Conservation (phyloP, 2,888 invertebrate species). For the Palloptera scutellata region DNA sequence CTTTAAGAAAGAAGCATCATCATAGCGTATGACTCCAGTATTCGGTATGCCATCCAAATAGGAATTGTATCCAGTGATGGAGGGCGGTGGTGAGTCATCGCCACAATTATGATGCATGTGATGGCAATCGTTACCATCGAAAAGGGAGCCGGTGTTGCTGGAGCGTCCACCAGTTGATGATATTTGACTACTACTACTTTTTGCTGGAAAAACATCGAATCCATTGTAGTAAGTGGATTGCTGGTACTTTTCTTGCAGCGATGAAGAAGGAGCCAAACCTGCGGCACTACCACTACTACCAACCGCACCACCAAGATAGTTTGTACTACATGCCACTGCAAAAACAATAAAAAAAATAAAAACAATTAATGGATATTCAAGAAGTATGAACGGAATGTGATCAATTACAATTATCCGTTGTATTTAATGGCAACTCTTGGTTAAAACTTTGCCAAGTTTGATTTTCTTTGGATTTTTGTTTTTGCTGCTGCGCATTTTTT, state of each 20-base stretch:
- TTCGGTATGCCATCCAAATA: constrained; percentile 63
- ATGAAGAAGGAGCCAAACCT: constrained; percentile 32
- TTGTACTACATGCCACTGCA: constrained; percentile 34
- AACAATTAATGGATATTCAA: not conserved
- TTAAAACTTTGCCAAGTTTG: constrained; percentile 14
- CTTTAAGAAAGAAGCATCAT: constrained; percentile 62
- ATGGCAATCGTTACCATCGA: constrained; percentile 51
- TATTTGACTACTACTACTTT: constrained; percentile 38
- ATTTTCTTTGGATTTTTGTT: constrained; percentile 59
- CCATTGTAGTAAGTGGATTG: constrained; percentile 62
- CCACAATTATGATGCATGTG: constrained; percentile 62
- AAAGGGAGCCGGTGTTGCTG: constrained; percentile 44
- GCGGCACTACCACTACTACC: constrained; percentile 22
- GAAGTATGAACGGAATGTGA: too few relatives aligned
- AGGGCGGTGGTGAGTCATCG: constrained; percentile 62
- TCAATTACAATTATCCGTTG: too few relatives aligned
- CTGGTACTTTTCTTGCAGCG: constrained; percentile 58
- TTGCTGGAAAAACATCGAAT: constrained; percentile 56
- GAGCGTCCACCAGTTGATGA: constrained; percentile 34
- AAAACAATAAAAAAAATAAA: constrained; percentile 2
- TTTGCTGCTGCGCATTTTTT: constrained; percentile 53
- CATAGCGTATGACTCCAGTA: constrained; percentile 61
- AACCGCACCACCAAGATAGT: constrained; percentile 28
- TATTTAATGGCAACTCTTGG: too few relatives aligned
- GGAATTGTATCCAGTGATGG: constrained; percentile 61